These are phyloP conservation scores for Anableps anableps DNA, from an alignment of 2,797 vertebrate species.

Conservation along the genomic window DNA sequence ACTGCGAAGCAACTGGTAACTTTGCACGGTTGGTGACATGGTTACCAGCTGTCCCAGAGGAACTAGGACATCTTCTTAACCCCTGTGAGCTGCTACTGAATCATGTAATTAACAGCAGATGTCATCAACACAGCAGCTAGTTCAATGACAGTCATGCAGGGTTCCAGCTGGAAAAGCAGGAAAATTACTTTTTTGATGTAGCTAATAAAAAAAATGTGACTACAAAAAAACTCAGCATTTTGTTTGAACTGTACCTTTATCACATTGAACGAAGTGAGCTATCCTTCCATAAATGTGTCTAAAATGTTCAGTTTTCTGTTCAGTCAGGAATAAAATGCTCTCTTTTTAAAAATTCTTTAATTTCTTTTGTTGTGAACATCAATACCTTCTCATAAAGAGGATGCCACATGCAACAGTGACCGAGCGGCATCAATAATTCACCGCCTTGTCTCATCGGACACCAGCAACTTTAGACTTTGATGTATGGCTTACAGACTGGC, in stretches of 20 bases:
- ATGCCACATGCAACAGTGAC: slow-evolving; percentile 74
- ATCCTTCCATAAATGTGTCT: neutral
- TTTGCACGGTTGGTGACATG: slow-evolving; percentile 64
- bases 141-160: slow-evolving; percentile 40
- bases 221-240: neutral
- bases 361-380: slow-evolving; percentile 59
- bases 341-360: slow-evolving; percentile 17
- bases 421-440: slow-evolving; percentile 78
- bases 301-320: neutral
- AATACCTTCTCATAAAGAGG: slow-evolving; percentile 63
- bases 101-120: slow-evolving; percentile 73
- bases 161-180: slow-evolving; percentile 9
- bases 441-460: slow-evolving; percentile 75
- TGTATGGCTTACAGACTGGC: slow-evolving; percentile 73
- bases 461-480: slow-evolving; percentile 80
- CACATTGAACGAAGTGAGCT: neutral
- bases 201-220: neutral
- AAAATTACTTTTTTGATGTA: neutral
- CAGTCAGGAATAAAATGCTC: slow-evolving; percentile 2
- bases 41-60: slow-evolving; percentile 43
- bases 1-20: slow-evolving; percentile 46
- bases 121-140: slow-evolving; percentile 58
- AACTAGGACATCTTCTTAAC: slow-evolving; percentile 52
- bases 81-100: slow-evolving; percentile 33
- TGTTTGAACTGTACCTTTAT: neutral